phyloP scores from a whole-genome alignment of 2,113 vertebrate species.

The Tenebrosternarchus preto region DNA sequence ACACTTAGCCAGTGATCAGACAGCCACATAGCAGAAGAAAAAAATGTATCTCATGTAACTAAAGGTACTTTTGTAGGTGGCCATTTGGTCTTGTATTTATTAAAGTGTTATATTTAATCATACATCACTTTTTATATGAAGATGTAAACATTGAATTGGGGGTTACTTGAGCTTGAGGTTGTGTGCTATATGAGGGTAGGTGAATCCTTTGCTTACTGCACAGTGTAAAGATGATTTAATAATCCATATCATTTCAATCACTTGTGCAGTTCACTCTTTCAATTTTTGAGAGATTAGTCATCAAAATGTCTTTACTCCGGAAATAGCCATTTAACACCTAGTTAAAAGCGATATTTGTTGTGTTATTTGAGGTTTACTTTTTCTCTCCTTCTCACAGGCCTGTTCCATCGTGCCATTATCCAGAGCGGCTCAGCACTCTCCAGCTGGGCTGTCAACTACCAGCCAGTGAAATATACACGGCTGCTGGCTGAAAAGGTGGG shows the following conservation, averaged over 20 bases:
- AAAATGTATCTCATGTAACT: not conserved
- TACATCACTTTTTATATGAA: not conserved
- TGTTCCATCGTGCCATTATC: constrained; percentile 98
- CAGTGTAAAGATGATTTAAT: not conserved
- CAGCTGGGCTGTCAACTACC: constrained; percentile 99
- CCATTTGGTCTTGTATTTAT: constrained; percentile 42
- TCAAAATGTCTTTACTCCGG: not conserved
- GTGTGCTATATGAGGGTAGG: constrained; percentile 16
- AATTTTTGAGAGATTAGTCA: constrained; percentile 2
- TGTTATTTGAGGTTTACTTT: constrained; percentile 48
- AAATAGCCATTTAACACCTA: constrained; percentile 1
- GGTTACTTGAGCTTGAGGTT: constrained; percentile 1
- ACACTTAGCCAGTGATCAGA: constrained; percentile 11
- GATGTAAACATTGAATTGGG: not conserved
- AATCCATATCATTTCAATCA: not conserved
- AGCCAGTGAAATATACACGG: constrained; percentile 96
- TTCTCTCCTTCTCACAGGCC: constrained; percentile 74
- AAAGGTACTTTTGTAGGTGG: not conserved
- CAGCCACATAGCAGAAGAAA: constrained; percentile 11
- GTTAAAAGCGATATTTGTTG: constrained; percentile 52
- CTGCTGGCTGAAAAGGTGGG: constrained; percentile 95
- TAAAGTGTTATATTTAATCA: constrained; percentile 25
- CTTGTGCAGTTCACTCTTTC: not conserved
- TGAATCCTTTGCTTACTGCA: constrained; percentile 18
- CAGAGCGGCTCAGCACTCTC: constrained; percentile 96